Evolutionary conservation across 2,888 invertebrate species (phyloP).

Genomic region (Leptinotarsa tumamoca): DNA sequence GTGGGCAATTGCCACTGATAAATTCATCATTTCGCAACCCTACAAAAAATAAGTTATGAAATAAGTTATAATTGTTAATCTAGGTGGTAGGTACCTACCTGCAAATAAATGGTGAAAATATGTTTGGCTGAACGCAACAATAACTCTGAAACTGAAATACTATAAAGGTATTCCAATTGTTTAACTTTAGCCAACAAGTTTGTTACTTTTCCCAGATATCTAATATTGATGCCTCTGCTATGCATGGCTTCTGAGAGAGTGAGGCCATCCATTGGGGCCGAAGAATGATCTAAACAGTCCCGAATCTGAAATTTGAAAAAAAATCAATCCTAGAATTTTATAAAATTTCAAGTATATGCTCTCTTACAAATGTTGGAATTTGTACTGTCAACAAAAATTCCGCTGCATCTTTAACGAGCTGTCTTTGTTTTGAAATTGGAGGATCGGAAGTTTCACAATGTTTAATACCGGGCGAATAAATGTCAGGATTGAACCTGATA

Average conservation of each 20-base stretch:
- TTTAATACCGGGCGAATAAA: constrained; percentile 93
- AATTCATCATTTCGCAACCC: constrained; percentile 90
- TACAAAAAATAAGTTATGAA: constrained; percentile 55
- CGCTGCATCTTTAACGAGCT: constrained; percentile 94
- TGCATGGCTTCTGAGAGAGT: constrained; percentile 94
- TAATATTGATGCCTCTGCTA: constrained; percentile 94
- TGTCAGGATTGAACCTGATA: constrained; percentile 98
- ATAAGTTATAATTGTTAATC: background rate
- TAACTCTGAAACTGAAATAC: constrained; percentile 91
- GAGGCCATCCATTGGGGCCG: constrained; percentile 95
- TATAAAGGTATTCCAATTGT: constrained; percentile 87
- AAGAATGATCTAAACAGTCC: constrained; percentile 90
- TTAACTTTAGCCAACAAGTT: constrained; percentile 82
- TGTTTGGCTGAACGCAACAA: constrained; percentile 93
- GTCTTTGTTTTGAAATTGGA: constrained; percentile 84
- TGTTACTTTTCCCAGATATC: constrained; percentile 95
- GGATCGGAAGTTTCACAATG: constrained; percentile 80
- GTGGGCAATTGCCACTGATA: constrained; percentile 92
- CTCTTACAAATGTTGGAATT: constrained; percentile 91
- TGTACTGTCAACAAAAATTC: constrained; percentile 94
- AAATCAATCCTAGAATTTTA: background rate
- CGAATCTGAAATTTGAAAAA: constrained; percentile 83
- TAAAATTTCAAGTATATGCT: constrained; percentile 1
- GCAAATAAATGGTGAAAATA: constrained; percentile 90
- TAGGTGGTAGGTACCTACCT: constrained; percentile 68